Evolutionary conservation across 2,113 vertebrate genomes (phyloP).

Genomic region (Etia nguti): DNA sequence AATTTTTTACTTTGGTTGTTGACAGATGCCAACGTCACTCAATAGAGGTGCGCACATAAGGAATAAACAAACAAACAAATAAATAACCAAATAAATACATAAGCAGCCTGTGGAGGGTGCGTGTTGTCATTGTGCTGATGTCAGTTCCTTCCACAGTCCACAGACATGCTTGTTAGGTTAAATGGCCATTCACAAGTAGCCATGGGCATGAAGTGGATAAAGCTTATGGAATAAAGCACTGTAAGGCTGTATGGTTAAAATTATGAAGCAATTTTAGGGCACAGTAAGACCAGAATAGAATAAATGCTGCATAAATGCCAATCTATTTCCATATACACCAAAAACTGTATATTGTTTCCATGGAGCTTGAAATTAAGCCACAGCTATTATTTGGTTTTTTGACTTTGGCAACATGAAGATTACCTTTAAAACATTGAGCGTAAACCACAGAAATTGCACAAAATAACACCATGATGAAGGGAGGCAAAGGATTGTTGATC

Average conservation of each 20-base stretch:
- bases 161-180: background rate
- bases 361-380: background rate
- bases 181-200: background rate
- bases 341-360: background rate
- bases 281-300: background rate
- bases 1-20: background rate
- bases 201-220: background rate
- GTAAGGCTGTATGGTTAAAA: background rate
- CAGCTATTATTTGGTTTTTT: background rate
- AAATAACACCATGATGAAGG: background rate
- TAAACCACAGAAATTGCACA: background rate
- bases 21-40: background rate
- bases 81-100: background rate
- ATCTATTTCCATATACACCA: background rate
- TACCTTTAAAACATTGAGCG: background rate
- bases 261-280: accelerated
- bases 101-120: background rate
- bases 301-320: background rate
- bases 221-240: background rate
- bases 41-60: background rate
- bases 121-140: background rate
- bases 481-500: background rate
- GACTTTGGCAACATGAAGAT: background rate
- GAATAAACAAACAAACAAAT: background rate
- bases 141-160: background rate